phyloP scores from a whole-genome alignment of 2,797 vertebrate species.

The Gila robusta region DNA sequence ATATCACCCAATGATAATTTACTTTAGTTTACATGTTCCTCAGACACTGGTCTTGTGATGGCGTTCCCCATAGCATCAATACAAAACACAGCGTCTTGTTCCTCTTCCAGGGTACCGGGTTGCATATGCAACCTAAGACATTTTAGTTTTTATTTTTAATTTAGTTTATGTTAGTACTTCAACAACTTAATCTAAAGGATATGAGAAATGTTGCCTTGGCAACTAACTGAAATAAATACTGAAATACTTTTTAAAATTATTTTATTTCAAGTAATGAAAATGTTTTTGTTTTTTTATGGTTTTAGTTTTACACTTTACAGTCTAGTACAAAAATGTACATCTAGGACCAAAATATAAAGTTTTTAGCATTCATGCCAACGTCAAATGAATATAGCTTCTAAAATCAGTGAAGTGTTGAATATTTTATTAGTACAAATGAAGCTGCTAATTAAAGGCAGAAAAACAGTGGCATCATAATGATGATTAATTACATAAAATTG shows the following conservation, averaged over 20 bases:
- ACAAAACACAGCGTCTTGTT: neutral
- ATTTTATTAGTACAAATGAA: slow-evolving; percentile 28
- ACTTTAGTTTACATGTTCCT: neutral
- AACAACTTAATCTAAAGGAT: no score
- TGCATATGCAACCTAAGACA: no score
- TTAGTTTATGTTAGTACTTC: neutral
- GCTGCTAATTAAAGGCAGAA: slow-evolving; percentile 14
- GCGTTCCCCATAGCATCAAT: neutral
- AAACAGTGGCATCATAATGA: slow-evolving; percentile 6
- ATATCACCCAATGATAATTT: neutral
- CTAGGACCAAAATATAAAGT: neutral
- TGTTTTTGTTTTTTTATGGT: neutral
- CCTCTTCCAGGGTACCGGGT: neutral
- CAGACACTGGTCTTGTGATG: neutral
- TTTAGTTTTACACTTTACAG: neutral
- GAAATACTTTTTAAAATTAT: neutral
- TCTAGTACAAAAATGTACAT: neutral
- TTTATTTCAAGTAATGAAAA: neutral
- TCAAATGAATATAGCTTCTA: neutral
- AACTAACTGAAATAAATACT: no score
- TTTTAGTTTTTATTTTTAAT: neutral
- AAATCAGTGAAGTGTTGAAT: slow-evolving; percentile 28
- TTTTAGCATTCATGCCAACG: neutral
- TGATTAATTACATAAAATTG: slow-evolving; percentile 18
- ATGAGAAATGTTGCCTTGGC: neutral